These are phyloP conservation scores for Ecliptopera silaceata DNA, from an alignment of 2,888 invertebrate species.

Conservation along the genomic window DNA sequence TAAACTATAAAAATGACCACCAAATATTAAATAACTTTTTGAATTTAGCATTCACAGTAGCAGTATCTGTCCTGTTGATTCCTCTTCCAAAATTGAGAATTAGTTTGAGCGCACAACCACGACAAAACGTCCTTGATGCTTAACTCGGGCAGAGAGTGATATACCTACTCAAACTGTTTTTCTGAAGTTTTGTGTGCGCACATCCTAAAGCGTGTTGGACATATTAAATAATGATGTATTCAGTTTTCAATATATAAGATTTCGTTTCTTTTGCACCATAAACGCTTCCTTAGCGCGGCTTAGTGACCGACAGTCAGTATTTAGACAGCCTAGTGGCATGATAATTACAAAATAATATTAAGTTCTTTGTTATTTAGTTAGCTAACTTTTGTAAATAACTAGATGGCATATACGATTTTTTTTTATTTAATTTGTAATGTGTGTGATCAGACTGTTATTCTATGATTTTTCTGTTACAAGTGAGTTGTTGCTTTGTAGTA, in stretches of 20 bases:
- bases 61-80: no score
- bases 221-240: no score
- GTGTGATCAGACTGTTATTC: conserved; percentile 82
- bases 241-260: background rate
- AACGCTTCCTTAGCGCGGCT: conserved; percentile 47
- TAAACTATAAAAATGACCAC: no score
- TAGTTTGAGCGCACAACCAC: no score
- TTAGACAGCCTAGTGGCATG: conserved; percentile 66
- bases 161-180: no score
- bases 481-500: conserved; percentile 78
- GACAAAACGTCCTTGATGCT: no score
- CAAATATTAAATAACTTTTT: no score
- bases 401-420: conserved; percentile 70
- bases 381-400: conserved; percentile 82
- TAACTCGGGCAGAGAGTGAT: no score
- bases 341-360: conserved; percentile 73
- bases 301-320: conserved; percentile 73
- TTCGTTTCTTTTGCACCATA: background rate
- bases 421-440: conserved; percentile 82
- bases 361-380: conserved; percentile 82
- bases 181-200: no score
- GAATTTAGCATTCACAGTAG: no score
- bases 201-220: no score
- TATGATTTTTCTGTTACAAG: conserved; percentile 81
- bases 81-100: no score